Evolutionary conservation across 2,888 invertebrate genomes (phyloP), one percentile per base, ranked within the genome.

Genomic region (Stegophylla sp.): DNA sequence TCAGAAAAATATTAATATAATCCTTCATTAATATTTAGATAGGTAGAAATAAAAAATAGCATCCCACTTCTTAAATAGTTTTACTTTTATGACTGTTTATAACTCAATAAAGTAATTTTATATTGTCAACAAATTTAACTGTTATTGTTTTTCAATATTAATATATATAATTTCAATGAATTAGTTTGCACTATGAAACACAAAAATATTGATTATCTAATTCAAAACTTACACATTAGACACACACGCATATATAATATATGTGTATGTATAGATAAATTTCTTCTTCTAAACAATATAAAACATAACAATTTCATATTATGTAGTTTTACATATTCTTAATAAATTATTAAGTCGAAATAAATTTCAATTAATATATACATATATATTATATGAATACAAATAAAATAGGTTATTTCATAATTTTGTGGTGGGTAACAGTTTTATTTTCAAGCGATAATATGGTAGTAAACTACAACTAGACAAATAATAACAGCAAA

Each of bases 301-400:
- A 76, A 75, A 66, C 53, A 41, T 43, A 64, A 64, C 51, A 76
- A 66, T 66, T 0, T 53, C 17, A 66, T 53, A 41, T 53, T 43
- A 43, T 43, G 64, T 53, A 26, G 7, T 9, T 43, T 66, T 66
- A 76, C 41, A 41, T 53, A 76, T 53, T 45, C 41, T 48, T 72
- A 41, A 63, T 74, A 74, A 74, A 63, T 72, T 13, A 63, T 64
- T 75, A 75, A 76, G 41, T 63, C 26, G 26, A 66, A 66, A 66
- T 13, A 66, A 66, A 66, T n/a, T 63, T 20, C n/a, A 34, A 34
- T 5, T 34, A 34, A 34, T 34, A 34, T 34, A 34, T 34, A 34
- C 53, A 71, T 34, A 53, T 53, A 56, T 41, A 72, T 56, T 41
- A 72, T 41, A 66, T 66, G 12, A 64, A 76, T 66, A 66, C 53